These are phyloP conservation scores for Neodiprion fabricii DNA, from an alignment of 1,140 invertebrate species.

Conservation along the genomic window DNA sequence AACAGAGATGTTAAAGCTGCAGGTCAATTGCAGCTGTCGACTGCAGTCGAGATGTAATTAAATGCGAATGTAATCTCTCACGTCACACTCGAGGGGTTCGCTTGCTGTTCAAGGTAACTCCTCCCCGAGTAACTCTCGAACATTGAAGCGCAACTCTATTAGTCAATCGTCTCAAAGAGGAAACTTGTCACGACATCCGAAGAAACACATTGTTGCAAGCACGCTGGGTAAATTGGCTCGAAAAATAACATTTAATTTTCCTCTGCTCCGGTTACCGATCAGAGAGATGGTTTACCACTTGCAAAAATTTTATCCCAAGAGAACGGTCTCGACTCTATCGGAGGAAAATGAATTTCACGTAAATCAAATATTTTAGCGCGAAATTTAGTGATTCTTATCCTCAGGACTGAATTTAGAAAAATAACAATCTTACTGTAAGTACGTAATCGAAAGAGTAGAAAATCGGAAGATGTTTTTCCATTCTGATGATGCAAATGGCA, in stretches of 20 bases:
- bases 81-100: conserved; percentile 2
- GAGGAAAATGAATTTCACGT: too few relatives aligned
- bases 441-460: too few relatives aligned
- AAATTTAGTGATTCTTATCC: too few relatives aligned
- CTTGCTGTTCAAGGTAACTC: neutral
- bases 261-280: too few relatives aligned
- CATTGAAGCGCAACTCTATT: neutral
- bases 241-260: neutral
- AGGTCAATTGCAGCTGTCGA: neutral
- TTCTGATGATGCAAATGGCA: too few relatives aligned
- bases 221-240: neutral
- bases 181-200: neutral
- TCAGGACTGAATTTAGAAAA: too few relatives aligned
- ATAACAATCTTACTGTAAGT: too few relatives aligned
- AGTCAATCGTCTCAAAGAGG: neutral
- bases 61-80: neutral
- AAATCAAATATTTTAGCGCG: too few relatives aligned
- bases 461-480: too few relatives aligned
- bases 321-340: too few relatives aligned
- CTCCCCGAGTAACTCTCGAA: neutral
- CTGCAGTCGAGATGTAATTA: neutral
- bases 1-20: neutral
- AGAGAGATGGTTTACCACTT: too few relatives aligned
- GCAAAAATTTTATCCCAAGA: too few relatives aligned
- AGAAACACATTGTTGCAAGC: neutral